phyloP scores from a whole-genome alignment of 2,113 vertebrate genomes.

The Oncorhynchus masou region DNA sequence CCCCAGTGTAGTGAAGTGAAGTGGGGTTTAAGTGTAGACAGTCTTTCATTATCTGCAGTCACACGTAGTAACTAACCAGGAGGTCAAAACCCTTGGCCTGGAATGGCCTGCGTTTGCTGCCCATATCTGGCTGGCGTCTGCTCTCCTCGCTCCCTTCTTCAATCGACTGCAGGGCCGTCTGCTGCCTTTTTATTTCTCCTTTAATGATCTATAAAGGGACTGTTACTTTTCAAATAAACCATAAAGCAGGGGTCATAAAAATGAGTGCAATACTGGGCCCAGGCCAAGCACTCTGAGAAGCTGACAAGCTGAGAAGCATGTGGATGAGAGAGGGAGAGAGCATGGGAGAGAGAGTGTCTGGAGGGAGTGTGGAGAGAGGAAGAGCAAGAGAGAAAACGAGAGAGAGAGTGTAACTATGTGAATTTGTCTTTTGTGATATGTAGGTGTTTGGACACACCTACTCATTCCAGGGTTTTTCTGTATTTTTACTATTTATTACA shows the following conservation, averaged over 20 bases:
- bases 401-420: no score
- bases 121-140: conserved; percentile 62
- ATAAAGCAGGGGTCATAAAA: conserved; percentile 76
- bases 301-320: conserved; percentile 10
- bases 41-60: conserved; percentile 32
- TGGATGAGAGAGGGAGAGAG: neutral
- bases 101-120: conserved; percentile 43
- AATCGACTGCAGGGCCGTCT: conserved; percentile 60
- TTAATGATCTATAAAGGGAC: conserved; percentile 79
- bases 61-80: conserved; percentile 26
- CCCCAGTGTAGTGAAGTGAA: conserved; percentile 4
- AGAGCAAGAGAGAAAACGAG: no score
- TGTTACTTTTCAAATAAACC: conserved; percentile 80
- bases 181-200: conserved; percentile 71
- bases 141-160: conserved; percentile 39
- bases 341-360: conserved; percentile 2
- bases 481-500: no score
- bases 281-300: conserved; percentile 58
- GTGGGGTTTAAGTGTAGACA: conserved; percentile 35
- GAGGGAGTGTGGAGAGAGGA: neutral
- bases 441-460: no score
- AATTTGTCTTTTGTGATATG: no score
- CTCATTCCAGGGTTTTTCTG: no score
- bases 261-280: conserved; percentile 66
- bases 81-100: conserved; percentile 56